Evolutionary conservation across 2,797 vertebrate genomes (phyloP), one percentile per base, ranked within the genome.

Genomic region (Poeciliopsis paucimaculata): DNA sequence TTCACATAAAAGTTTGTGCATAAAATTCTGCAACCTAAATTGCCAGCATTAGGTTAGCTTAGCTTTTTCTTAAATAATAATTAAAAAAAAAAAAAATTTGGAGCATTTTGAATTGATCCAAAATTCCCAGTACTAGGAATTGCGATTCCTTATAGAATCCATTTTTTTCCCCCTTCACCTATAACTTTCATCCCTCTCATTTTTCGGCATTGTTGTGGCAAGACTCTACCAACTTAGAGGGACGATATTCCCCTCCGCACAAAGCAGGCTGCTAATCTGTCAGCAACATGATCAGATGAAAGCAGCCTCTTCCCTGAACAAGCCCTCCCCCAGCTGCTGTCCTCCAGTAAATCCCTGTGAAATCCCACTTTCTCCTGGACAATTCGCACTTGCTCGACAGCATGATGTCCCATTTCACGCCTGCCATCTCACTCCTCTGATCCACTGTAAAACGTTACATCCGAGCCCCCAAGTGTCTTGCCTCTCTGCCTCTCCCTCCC

Each of bases 321-420:
- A 88, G 91, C 88, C 81, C 84, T 78, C 77, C 79, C 84, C 89
- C 94, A 93, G 93, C 96, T 96, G 96, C 91, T 93, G 92, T 70
- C 89, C 89, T 89, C 87, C 91, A 88, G 91, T 95, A 95, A 71
- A 96, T 95, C 95, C 94, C 95, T 95, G 93, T 96, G 94, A 96
- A 96, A 96, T 96, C 91, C 87, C 89, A 82, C 90, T 93, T 95
- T 95, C 93, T 95, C 90, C 91, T 89, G 90, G 91, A 94, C 93
- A 91, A 93, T 95, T 94, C 76, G 47, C 86, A 90, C 95, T 71
- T 82, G 91, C 91, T 89, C 49, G 85, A 90, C 89, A 80, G 91
- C 93, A 86, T 82, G 80, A 90, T 91, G 93, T 92, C 90, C 86
- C 92, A 95, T 96, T 95, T 95, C 95, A 95, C 91, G 95, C 92